Conservation (phyloP, 2,113 vertebrate genomes). For the Pithys albifrons region DNA sequence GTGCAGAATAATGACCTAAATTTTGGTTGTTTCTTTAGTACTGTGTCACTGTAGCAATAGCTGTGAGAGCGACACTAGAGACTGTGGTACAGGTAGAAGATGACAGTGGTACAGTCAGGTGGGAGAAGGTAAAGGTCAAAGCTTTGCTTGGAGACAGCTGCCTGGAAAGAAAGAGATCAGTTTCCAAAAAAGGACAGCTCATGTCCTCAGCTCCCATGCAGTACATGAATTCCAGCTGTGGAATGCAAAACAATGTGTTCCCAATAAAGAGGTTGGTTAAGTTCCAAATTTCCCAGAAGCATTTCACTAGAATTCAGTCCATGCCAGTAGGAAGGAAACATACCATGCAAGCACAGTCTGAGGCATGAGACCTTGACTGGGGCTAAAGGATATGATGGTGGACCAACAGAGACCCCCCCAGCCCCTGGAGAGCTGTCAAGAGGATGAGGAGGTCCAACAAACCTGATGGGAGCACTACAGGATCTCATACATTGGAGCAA, state of each 20-base stretch:
- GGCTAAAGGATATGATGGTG: too few relatives aligned
- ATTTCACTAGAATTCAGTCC: background rate
- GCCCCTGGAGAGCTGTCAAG: background rate
- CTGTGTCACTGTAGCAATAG: background rate
- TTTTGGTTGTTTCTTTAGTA: background rate
- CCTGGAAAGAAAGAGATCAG: too few relatives aligned
- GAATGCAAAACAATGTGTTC: background rate
- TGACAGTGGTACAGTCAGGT: fast-evolving
- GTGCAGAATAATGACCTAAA: background rate
- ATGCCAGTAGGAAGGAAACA: background rate
- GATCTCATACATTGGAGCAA: background rate
- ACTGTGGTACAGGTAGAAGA: background rate
- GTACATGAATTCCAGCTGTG: background rate
- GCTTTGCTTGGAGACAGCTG: background rate
- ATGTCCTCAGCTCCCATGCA: background rate
- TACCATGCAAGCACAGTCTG: background rate
- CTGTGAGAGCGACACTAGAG: background rate
- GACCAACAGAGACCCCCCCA: fast-evolving
- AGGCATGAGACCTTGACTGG: background rate
- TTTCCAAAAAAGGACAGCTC: background rate
- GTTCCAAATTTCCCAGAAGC: background rate
- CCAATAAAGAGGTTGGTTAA: background rate
- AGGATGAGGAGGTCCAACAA: too few relatives aligned
- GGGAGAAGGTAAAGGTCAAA: background rate
- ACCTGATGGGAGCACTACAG: background rate